phyloP scores from a whole-genome alignment of 2,888 invertebrate genomes.

The Orthosia incerta region DNA sequence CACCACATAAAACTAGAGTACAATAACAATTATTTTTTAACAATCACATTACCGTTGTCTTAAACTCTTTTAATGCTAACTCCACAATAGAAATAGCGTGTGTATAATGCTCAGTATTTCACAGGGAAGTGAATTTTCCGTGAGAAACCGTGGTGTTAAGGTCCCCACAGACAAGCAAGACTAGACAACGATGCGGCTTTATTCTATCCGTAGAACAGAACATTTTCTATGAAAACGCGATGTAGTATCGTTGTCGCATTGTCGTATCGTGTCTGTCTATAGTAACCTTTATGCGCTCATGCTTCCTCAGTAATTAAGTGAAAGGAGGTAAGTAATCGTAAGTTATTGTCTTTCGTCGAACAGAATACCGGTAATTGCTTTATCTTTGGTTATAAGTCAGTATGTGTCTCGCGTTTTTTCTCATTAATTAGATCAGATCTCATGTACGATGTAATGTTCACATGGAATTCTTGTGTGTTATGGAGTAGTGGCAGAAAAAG shows the following conservation, averaged over 20 bases:
- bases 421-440: constrained; percentile 37
- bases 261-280: not conserved
- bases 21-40: constrained; percentile 31
- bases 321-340: constrained; percentile 45
- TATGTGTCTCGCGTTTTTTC: constrained; percentile 29
- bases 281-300: constrained; percentile 31
- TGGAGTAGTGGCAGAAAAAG: constrained; percentile 38
- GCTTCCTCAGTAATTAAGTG: constrained; percentile 65
- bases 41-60: constrained; percentile 36
- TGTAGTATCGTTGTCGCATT: not conserved
- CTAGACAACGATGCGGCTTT: too few species aligned
- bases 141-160: constrained; percentile 51
- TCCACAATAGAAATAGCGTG: constrained; percentile 46
- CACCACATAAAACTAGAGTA: constrained; percentile 16
- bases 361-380: constrained; percentile 54
- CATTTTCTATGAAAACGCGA: not conserved
- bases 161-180: not conserved
- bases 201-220: not conserved
- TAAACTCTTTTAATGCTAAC: constrained; percentile 46
- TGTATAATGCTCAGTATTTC: constrained; percentile 53
- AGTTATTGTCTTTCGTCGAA: constrained; percentile 56
- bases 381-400: constrained; percentile 51
- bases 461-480: constrained; percentile 34
- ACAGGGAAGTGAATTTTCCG: constrained; percentile 65
- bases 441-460: constrained; percentile 13